These are phyloP conservation scores for Rhopalosiphum padi DNA, from an alignment of 1,140 invertebrate genomes.

Conservation along the genomic window DNA sequence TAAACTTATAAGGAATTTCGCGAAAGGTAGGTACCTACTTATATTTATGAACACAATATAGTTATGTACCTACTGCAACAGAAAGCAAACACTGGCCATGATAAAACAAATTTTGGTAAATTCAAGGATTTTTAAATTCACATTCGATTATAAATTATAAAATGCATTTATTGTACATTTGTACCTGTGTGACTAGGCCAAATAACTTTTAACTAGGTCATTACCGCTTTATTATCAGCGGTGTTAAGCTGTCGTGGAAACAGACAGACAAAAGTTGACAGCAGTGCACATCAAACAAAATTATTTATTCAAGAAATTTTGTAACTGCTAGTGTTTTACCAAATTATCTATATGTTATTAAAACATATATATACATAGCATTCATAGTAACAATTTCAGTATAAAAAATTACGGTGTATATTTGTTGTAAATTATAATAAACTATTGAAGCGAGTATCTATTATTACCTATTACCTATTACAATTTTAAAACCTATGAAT, in stretches of 20 bases:
- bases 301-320: neutral
- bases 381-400: neutral
- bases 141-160: slow-evolving; percentile 21
- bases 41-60: neutral
- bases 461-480: neutral
- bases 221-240: neutral
- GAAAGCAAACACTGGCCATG: neutral
- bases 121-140: slow-evolving; percentile 45
- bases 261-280: neutral
- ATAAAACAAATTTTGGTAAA: slow-evolving; percentile 29
- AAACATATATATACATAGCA: neutral
- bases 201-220: slow-evolving; percentile 40
- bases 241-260: neutral
- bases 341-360: neutral
- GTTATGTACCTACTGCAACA: neutral
- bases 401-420: neutral
- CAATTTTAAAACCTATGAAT: neutral
- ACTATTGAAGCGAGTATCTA: neutral
- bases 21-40: neutral
- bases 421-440: neutral
- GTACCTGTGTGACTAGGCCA: neutral
- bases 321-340: neutral
- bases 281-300: neutral
- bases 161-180: slow-evolving; percentile 7
- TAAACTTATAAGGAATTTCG: neutral